Evolutionary conservation across 2,797 vertebrate genomes (phyloP), one percentile per base, ranked within the genome.

Genomic region (Neomorphus geoffroyi): DNA sequence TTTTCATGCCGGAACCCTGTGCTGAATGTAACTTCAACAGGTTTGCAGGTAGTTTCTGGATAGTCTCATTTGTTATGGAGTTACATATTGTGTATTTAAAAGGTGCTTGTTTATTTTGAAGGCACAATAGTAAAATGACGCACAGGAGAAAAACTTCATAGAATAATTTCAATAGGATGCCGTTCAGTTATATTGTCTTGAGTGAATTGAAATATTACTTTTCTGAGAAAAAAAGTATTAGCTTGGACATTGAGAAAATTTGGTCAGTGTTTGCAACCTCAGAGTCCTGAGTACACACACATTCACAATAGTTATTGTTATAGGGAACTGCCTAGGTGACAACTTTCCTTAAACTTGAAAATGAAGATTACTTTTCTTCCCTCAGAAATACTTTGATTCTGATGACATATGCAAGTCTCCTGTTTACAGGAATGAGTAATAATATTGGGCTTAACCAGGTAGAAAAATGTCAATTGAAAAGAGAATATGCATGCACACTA

Each of bases 221-320:
- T 86, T 58, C 16, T 50, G 43, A 35, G 11, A 27, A 45, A 70
- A 91, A 69, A 43, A 18, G 1, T 5, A 30, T 77, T 64, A 61
- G 2, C 21, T 77, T 86, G 50, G 23, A 60, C 5, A 9, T 6
- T 51, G 30, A 39, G 50, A 56, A 67, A 28, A 10, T 69, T 14
- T 33, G n/a, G 50, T 79, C 48, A 45, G 0, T 1, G 13, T 39
- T 32, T 51, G 19, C 27, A 65, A 1, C 5, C 15, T 67, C 10
- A 28, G 23, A 14, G 12, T 35, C 28, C 45, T 28, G 41, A n/a
- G 41, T 54, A 35, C 17, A 32, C 1, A 3, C 4, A 65, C 21
- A 17, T 67, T 86, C 41, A 12, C 3, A 37, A 7, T 27, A 45
- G 19, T 39, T 77, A n/a, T 10, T n/a, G 5, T 51, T 74, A 21